Evolutionary conservation across 2,797 vertebrate species (phyloP).

Genomic region (Acipenser oxyrinchus): DNA sequence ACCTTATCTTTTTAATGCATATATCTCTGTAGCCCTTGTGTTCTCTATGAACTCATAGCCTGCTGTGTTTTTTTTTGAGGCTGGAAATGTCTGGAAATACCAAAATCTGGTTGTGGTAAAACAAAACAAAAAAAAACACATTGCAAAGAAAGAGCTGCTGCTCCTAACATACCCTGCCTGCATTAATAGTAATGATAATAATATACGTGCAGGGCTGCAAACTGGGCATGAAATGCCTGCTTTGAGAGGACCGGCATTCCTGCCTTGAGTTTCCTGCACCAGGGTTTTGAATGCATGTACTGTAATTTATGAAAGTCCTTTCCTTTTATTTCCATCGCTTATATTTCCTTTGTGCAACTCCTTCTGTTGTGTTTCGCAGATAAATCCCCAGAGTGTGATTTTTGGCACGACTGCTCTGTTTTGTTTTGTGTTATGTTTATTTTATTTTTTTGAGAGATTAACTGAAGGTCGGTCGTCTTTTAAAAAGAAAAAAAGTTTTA

Average conservation of each 20-base stretch:
- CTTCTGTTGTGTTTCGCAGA: neutral
- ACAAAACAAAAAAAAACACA: neutral
- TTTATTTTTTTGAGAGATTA: no score
- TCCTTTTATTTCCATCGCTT: neutral
- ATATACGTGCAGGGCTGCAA: neutral
- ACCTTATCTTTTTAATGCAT: no score
- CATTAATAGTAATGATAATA: slow-evolving; percentile 9
- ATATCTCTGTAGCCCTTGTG: no score
- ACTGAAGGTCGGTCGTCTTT: no score
- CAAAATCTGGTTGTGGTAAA: no score
- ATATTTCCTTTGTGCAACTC: neutral
- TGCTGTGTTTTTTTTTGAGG: no score
- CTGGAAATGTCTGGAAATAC: no score
- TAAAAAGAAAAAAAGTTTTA: no score
- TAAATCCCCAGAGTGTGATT: slow-evolving; percentile 2
- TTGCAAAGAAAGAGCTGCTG: slow-evolving; percentile 15
- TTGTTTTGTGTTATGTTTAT: no score
- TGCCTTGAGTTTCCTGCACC: slow-evolving; percentile 14
- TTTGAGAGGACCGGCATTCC: slow-evolving; percentile 14
- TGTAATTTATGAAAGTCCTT: neutral
- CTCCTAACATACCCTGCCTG: slow-evolving; percentile 7
- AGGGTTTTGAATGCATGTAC: neutral
- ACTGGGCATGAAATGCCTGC: slow-evolving; percentile 14
- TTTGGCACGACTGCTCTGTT: neutral
- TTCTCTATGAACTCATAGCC: no score